These are phyloP conservation scores for Bagarius yarrelli DNA, from an alignment of 2,113 vertebrate species.

Conservation along the genomic window DNA sequence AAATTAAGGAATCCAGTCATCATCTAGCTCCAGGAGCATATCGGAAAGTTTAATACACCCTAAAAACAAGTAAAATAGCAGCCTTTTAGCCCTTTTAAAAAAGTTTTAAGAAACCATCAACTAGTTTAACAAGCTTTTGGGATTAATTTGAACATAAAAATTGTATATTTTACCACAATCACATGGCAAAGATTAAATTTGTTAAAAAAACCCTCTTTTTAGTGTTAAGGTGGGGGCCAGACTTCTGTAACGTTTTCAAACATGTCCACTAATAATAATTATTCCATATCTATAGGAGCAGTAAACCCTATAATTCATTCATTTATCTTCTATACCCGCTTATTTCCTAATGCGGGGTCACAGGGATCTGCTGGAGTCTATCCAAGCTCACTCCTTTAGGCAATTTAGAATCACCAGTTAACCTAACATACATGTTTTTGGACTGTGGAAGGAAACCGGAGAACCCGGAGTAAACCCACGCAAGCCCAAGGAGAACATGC, in stretches of 20 bases:
- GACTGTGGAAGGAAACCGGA: too few species aligned
- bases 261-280: background rate
- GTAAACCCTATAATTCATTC: too few species aligned
- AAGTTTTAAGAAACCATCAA: background rate
- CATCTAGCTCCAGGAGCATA: background rate
- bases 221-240: background rate
- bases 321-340: too few species aligned
- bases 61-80: background rate
- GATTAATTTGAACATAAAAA: background rate
- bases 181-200: background rate
- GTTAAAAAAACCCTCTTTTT: background rate
- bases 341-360: too few species aligned
- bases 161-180: background rate
- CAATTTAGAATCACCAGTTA: too few species aligned
- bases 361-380: too few species aligned
- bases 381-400: too few species aligned
- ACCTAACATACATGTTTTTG: too few species aligned
- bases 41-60: background rate
- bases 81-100: too few species aligned
- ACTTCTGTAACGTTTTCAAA: background rate
- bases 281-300: too few species aligned
- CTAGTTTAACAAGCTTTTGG: background rate
- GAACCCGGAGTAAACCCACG: too few species aligned
- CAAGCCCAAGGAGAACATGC: too few species aligned
- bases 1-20: background rate